Base-by-base conservation (phyloP, 1,140 invertebrate genomes). In the Platorchestia sp. region DNA sequence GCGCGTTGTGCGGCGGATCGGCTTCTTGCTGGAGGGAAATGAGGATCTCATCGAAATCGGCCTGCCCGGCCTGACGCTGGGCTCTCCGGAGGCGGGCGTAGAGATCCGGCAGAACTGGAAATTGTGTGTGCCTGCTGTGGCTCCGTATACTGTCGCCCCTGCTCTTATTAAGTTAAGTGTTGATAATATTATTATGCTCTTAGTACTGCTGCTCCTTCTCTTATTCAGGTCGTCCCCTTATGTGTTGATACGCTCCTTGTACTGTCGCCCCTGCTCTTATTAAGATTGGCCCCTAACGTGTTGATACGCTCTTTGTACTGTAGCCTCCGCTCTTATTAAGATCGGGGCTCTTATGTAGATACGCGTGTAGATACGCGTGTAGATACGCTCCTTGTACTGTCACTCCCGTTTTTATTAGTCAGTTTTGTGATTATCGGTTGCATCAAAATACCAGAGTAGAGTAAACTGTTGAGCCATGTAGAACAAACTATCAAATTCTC, bases 11-110 rank as follows among this genome's bases (percentile, higher is more conserved):
- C 45, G 91, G 40, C 44, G 91, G 7, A 47, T 5, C 44, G 91
- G 41, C 91, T 93, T 93, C 45, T 45, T 93, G 7, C 91, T 93
- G 6, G 40, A n/a, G 43, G 45, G 36, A 10, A 93, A 93, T 45
- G 41, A 93, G 40, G 91, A 93, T 93, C 45, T 93, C 7, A 40
- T 93, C 40, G 91, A 93, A 44, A 93, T 93, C 91, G 91, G 91
- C 3, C 45, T 93, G 43, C 91, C 91, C 40, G 91, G 91, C 43
- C 44, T 93, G 5, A 93, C 91, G 7, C 7, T 93, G 3, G 91
- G 91, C 43, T 93, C 91, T 10, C 22, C 91, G 1, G 36, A n/a
- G 45, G 45, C 91, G 1, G 91, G 91, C 19, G 5, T 93, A 7
- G 91, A 93, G 43, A 93, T 93, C 91, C 43, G 14, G 19, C 91